Evolutionary conservation across 2,797 vertebrate species (phyloP), one percentile per base, ranked within the genome.

Genomic region (Sebastiscus albofasciatus): DNA sequence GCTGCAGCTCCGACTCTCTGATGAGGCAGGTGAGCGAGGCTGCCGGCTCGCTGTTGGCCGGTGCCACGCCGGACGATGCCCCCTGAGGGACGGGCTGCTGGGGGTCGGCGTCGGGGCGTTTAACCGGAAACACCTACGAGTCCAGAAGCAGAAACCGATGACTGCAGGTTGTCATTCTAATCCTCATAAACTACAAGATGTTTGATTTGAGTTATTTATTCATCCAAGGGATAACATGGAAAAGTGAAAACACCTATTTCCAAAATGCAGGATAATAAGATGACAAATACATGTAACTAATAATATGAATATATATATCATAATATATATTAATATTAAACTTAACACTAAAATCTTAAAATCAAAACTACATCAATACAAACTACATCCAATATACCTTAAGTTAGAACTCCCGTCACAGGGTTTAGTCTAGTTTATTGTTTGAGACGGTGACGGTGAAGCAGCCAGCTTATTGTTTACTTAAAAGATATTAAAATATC

Each of bases 111-210:
- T 99, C 98, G 0, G 96, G 95, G 0, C 98, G 95, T 92, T 99
- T 99, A 67, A 97, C 99, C 0, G 97, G 98, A 90, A 99, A 99
- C 83, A 99, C 98, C 98, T 99, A 94, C 60, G n/a, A 79, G 27
- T 18, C 80, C 83, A 84, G 39, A 59, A 58, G 34, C 13, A 83
- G 62, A 64, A 87, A 89, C 49, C n/a, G 39, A 64, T 87, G 67
- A 87, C 22, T 13, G 18, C 2, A 58, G 82, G 61, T 69, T 88
- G 13, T 73, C 77, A n/a, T 73, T 74, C 54, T 29, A 9, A 12
- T 31, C 6, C 49, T 71, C 34, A 24, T 26, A 31, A 56, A 58
- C 8, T 22, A 0, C 1, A 29, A 66, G 6, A 65, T 24, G 1
- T 33, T 29, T 54, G 0, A 64, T 36, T 64, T 36, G 16, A 27